Percentiles rank a stretch among this genome's conserved stretches.
phyloP scores from a whole-genome alignment of 1,140 invertebrate genomes.

The Pseudomyrmex flavicornis region DNA sequence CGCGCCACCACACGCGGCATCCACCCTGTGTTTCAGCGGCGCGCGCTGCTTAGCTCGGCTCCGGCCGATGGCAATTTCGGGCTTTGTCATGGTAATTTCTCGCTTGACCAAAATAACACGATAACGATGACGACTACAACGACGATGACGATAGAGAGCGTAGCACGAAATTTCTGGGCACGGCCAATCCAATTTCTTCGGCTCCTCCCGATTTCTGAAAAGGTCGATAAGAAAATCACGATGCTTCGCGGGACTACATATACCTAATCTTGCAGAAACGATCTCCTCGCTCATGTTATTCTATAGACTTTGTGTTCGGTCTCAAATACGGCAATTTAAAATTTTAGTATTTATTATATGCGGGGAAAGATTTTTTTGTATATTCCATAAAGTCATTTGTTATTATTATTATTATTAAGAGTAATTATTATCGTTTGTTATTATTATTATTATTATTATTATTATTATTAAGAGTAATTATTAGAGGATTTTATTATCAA shows the following conservation, averaged over 20 bases:
- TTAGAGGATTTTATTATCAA: neutral
- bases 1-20: constrained; percentile 24
- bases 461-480: neutral
- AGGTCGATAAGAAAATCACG: constrained; percentile 16
- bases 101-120: constrained; percentile 68
- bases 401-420: neutral
- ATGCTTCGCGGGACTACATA: neutral
- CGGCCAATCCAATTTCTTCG: constrained; percentile 27
- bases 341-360: neutral
- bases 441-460: neutral
- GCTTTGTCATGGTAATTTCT: constrained; percentile 75
- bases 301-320: neutral
- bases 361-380: no score
- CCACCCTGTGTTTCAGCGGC: constrained; percentile 45
- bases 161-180: constrained; percentile 10
- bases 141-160: constrained; percentile 4
- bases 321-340: neutral
- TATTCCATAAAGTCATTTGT: neutral
- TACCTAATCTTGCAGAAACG: neutral
- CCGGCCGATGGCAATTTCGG: constrained; percentile 67
- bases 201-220: neutral
- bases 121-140: constrained; percentile 27
- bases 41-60: constrained; percentile 62
- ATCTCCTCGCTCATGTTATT: neutral
- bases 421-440: no score